Evolutionary conservation across 53 echinoderm and acorn worm species (phyloP), one percentile per base, ranked within the genome.

Genomic region (Stichopus horrens): DNA sequence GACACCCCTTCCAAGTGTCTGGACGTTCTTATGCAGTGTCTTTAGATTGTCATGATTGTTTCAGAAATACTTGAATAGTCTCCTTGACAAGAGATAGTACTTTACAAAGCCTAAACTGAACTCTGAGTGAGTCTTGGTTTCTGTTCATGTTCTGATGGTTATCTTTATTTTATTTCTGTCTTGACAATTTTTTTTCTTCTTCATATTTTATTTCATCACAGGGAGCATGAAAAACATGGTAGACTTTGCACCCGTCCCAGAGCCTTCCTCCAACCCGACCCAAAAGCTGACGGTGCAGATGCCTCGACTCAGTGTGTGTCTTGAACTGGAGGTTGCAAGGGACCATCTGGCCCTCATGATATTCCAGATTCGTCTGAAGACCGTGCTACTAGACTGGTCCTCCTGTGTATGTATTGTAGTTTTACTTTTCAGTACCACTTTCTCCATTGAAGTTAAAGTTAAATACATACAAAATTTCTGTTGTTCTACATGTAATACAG

Each of bases 221-320:
- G 96, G 95, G 23, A 96, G 93, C 86, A 95, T 94, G 93, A 94
- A 95, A 90, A 96, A 94, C 86, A 94, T 94, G 95, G 96, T 93
- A 3, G 95, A 95, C 86, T 96, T 96, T 90, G 91, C 89, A 11
- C 95, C 96, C 0, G 56, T 88, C 8, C 80, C 91, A 0, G 96
- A 96, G 81, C 93, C 90, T 1, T 88, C 89, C 73, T 73, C 91
- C 7, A 83, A 86, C 73, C 90, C 91, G 63, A 88, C 86, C 58
- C 88, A 98, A 86, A 95, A 90, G 76, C 87, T 98, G 88, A 92
- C 89, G 55, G 83, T 95, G 57, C 93, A 95, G 90, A 86, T 95
- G 53, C 95, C 95, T 7, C 77, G 94, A 56, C 89, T 98, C 52
- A 83, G 93, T 67, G 86, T 92, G 37, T 57, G 88, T 68, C 85